These are phyloP conservation scores for Dascillus cervinus DNA, from an alignment of 2,888 invertebrate genomes.

Conservation along the genomic window DNA sequence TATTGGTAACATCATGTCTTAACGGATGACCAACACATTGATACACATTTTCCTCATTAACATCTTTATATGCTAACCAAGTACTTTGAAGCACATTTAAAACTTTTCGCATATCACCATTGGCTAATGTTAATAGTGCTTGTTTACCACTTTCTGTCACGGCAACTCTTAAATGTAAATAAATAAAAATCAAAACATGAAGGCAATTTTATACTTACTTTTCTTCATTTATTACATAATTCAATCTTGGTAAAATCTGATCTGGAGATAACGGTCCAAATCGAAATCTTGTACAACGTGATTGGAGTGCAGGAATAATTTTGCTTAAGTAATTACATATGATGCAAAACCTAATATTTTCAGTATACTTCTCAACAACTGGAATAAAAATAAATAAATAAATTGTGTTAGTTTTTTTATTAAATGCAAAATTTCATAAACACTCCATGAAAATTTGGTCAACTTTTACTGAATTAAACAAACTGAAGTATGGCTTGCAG, in stretches of 20 bases:
- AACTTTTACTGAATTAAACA: slow-evolving; percentile 47
- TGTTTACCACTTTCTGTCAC: slow-evolving; percentile 83
- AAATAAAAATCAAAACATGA: slow-evolving; percentile 5
- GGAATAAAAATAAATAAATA: slow-evolving; percentile 32
- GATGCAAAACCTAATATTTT: slow-evolving; percentile 96
- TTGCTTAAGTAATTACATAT: slow-evolving; percentile 98
- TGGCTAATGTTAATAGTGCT: slow-evolving; percentile 81
- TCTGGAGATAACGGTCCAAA: slow-evolving; percentile 82
- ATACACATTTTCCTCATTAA: slow-evolving; percentile 88
- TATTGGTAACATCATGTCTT: slow-evolving; percentile 77
- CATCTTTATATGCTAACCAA: slow-evolving; percentile 81
- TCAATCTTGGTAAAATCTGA: slow-evolving; percentile 84
- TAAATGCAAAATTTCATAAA: slow-evolving; percentile 11
- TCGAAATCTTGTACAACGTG: slow-evolving; percentile 92
- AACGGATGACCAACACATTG: slow-evolving; percentile 95
- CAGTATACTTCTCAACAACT: slow-evolving; percentile 99
- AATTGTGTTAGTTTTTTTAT: not conserved
- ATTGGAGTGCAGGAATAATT: slow-evolving; percentile 97
- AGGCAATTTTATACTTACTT: slow-evolving; percentile 51
- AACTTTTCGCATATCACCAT: slow-evolving; percentile 97
- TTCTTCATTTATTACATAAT: slow-evolving; percentile 76
- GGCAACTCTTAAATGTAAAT: slow-evolving; percentile 54
- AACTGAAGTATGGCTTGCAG: slow-evolving; percentile 39
- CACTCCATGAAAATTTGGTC: slow-evolving; percentile 4
- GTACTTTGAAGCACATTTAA: slow-evolving; percentile 95